Evolutionary conservation across 1,140 invertebrate genomes (phyloP).

Genomic region (Marisa cornuarietis): DNA sequence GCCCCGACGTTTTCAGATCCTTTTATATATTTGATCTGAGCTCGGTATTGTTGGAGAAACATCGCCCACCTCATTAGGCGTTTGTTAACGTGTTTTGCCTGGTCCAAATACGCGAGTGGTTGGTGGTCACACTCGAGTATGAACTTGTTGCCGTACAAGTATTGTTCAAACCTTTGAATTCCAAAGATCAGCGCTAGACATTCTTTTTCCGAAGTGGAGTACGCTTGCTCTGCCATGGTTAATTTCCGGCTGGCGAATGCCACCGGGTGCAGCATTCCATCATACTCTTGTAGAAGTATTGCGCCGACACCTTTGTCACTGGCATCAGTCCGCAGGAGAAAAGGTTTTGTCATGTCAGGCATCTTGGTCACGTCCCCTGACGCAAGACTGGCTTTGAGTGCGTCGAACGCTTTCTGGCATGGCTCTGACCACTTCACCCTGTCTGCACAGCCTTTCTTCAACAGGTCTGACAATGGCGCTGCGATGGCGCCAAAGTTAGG

Average conservation of each 20-base stretch:
- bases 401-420: constrained; percentile 18
- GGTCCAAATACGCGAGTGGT: constrained; percentile 21
- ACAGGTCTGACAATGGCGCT: constrained; percentile 40
- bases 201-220: constrained; percentile 65
- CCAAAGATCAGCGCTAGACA: constrained; percentile 62
- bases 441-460: constrained; percentile 6
- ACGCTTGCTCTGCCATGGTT: constrained; percentile 33
- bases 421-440: constrained; percentile 1
- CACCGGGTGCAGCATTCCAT: constrained; percentile 33
- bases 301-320: constrained; percentile 35
- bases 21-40: neutral
- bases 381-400: constrained; percentile 25
- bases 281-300: constrained; percentile 39
- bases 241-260: constrained; percentile 40
- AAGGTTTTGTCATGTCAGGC: constrained; percentile 55
- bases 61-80: constrained; percentile 23
- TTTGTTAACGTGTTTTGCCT: constrained; percentile 1
- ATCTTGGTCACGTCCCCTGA: constrained; percentile 35
- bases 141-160: constrained; percentile 40
- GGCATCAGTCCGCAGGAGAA: constrained; percentile 50
- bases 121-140: constrained; percentile 31
- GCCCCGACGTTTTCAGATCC: constrained; percentile 28
- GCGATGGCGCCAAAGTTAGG: constrained; percentile 38
- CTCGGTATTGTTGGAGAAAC: constrained; percentile 12
- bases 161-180: constrained; percentile 63